Base-by-base conservation (phyloP, 2,888 invertebrate species). In the Dinocampus coccinellae region DNA sequence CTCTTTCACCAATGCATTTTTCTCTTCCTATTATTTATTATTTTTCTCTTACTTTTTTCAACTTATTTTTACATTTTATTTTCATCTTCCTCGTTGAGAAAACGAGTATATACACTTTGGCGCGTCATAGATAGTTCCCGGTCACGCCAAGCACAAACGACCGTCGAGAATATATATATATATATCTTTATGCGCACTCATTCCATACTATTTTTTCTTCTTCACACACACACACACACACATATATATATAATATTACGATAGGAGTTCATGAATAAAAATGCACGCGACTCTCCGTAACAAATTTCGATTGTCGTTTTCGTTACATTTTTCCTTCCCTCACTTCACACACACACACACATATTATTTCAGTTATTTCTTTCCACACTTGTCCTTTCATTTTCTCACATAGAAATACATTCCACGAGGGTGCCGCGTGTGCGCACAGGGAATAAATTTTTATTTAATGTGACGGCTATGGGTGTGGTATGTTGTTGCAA, bases 121-220 rank as follows among this genome's bases (percentile, higher is more conserved):
- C 26, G 33, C 26, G 63, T 69, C 70, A 65, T 69, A 73, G 69
- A 61, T 67, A 69, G 72, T 75, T 68, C 71, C 72, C 70, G 73
- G 69, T 75, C 71, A 71, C 76, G 73, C 68, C 71, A 73, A 73
- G 73, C 73, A 72, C 72, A 68, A 69, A 67, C 73, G 55, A 64
- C 70, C 64, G 24, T 33, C 16, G 64, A 52, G 53, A 52, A 62
- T 39, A 61, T 22, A 39, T 36, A 60, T n/a, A 55, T 55, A 55
- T 13, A 55, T 34, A 16, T 60, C n/a, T 47, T 16, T 6, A 7
- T 16, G 47, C 47, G 47, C 47, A 16, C 47, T 16, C 47, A 16
- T 47, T 47, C 20, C 7, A n/a, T 6, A n/a, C 16, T 47, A 47
- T 47, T 16, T 47, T 29, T 29, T 47, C 39, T 9, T 26, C 29